Percentiles rank a stretch among this genome's conserved stretches.
These are phyloP conservation scores for Hippocampus guttulatus DNA, from an alignment of 2,113 vertebrate genomes.

Conservation along the genomic window DNA sequence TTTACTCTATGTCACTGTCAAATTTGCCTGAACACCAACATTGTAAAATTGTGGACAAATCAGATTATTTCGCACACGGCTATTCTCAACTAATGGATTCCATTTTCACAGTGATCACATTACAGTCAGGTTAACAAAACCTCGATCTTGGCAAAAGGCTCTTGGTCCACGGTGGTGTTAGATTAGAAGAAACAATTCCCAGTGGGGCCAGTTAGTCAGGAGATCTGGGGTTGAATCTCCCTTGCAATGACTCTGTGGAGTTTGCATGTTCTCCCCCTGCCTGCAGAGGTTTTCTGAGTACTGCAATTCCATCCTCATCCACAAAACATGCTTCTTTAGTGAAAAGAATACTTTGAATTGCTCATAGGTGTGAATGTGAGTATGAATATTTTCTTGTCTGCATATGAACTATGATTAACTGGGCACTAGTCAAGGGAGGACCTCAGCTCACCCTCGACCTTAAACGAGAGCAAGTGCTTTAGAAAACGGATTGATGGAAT, in stretches of 20 bases:
- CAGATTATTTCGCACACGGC: neutral
- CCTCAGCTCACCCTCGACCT: neutral
- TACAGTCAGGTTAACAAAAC: neutral
- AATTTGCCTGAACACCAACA: neutral
- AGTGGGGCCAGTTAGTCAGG: neutral
- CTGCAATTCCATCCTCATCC: neutral
- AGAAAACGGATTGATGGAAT: neutral
- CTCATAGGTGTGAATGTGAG: no score
- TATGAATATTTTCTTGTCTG: neutral
- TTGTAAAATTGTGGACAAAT: neutral
- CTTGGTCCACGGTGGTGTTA: neutral
- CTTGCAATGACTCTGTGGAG: neutral
- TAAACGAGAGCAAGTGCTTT: neutral
- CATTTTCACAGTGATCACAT: neutral
- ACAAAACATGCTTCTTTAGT: neutral
- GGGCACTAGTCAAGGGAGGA: neutral
- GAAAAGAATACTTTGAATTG: neutral
- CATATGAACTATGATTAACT: neutral
- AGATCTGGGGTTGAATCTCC: neutral
- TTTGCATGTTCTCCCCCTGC: no score
- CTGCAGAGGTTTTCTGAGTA: neutral
- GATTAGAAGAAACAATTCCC: neutral
- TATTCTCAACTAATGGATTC: neutral
- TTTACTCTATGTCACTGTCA: neutral
- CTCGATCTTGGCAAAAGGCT: neutral